Percentiles rank a stretch among this genome's conserved stretches.
phyloP scores from a whole-genome alignment of 2,888 invertebrate genomes.

The Bimastos eiseni region DNA sequence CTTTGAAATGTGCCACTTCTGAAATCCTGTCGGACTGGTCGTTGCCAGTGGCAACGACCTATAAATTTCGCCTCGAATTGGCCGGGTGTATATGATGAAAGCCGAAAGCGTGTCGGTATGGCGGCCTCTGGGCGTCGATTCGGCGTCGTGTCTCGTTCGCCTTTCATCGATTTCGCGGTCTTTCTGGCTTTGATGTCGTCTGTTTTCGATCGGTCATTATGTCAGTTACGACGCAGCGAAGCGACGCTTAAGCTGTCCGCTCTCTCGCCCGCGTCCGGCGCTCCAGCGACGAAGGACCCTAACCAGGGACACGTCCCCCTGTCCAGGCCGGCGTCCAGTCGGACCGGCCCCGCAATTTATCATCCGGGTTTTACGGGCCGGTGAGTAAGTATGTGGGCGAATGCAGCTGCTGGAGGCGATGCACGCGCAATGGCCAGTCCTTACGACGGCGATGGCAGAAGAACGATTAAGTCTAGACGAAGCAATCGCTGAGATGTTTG shows the following conservation, averaged over 20 bases:
- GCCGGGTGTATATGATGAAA: slow-evolving; percentile 14
- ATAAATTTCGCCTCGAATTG: not conserved
- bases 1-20: not conserved
- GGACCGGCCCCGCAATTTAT: not conserved
- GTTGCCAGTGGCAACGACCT: slow-evolving; percentile 6
- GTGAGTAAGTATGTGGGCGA: slow-evolving; percentile 20
- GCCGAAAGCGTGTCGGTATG: slow-evolving; percentile 19
- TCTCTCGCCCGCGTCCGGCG: not conserved
- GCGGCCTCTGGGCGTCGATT: slow-evolving; percentile 4
- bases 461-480: not conserved
- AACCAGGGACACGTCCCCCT: not conserved
- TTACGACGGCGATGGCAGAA: not conserved
- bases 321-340: not conserved
- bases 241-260: slow-evolving; percentile 20
- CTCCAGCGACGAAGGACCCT: slow-evolving; percentile 7
- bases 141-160: not conserved
- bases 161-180: slow-evolving; percentile 25
- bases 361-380: not conserved
- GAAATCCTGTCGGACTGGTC: not conserved
- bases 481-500: not conserved
- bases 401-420: slow-evolving; percentile 6
- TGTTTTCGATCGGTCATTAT: slow-evolving; percentile 24
- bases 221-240: slow-evolving; percentile 22
- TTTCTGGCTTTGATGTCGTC: slow-evolving; percentile 23
- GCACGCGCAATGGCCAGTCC: not conserved